Conservation (phyloP, 2,113 vertebrate species). For the Cricetomys ansorgei region DNA sequence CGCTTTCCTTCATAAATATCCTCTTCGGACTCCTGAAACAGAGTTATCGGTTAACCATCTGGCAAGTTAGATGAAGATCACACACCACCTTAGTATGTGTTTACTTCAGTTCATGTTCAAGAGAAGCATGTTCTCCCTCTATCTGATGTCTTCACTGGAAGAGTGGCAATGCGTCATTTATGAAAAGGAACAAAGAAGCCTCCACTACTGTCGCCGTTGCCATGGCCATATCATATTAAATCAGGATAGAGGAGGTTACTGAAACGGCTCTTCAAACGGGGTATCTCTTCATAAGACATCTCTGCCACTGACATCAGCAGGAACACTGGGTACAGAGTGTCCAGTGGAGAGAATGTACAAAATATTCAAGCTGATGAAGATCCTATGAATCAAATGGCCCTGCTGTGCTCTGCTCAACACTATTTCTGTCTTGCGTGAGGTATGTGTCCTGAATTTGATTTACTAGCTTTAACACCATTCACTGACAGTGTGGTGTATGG, state of each 20-base stretch:
- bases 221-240: slow-evolving; percentile 69
- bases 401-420: slow-evolving; percentile 56
- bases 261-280: slow-evolving; percentile 33
- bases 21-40: slow-evolving; percentile 28
- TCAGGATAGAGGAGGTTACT: slow-evolving; percentile 58
- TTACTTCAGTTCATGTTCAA: slow-evolving; percentile 45
- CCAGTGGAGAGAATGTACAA: slow-evolving; percentile 62
- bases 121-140: slow-evolving; percentile 8
- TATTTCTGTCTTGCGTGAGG: slow-evolving; percentile 65
- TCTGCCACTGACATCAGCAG: slow-evolving; percentile 72
- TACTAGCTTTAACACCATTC: slow-evolving; percentile 50
- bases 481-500: not conserved
- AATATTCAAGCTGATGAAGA: slow-evolving; percentile 57
- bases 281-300: slow-evolving; percentile 61
- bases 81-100: slow-evolving; percentile 1
- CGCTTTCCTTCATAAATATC: slow-evolving; percentile 48
- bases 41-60: not conserved
- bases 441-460: slow-evolving; percentile 75
- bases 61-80: slow-evolving; percentile 55
- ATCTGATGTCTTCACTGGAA: slow-evolving; percentile 34
- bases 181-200: slow-evolving; percentile 60
- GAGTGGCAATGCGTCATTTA: slow-evolving; percentile 17
- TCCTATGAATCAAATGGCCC: slow-evolving; percentile 70
- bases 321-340: slow-evolving; percentile 71
- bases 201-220: slow-evolving; percentile 25